Conservation (phyloP, 2,797 vertebrate genomes). For the Eulemur mongoz region DNA sequence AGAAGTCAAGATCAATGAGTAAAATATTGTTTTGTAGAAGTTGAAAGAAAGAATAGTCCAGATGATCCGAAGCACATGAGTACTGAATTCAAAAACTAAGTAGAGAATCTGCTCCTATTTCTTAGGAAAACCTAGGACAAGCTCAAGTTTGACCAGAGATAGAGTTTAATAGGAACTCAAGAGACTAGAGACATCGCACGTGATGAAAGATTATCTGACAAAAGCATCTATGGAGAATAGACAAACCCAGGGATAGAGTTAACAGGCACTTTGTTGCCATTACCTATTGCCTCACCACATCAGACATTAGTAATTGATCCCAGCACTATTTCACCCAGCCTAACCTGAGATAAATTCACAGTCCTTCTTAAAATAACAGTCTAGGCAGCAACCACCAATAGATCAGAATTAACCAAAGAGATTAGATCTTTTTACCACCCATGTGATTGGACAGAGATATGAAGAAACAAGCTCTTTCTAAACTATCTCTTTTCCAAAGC, state of each 20-base stretch:
- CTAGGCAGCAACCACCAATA: not conserved
- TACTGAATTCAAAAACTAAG: not conserved
- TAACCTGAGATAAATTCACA: not conserved
- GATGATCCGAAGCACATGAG: not conserved
- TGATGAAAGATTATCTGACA: not conserved
- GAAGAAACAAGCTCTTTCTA: not conserved
- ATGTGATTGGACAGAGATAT: not conserved
- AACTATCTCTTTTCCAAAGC: not conserved
- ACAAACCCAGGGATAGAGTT: not conserved
- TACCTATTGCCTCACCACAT: not conserved
- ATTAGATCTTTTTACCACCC: not conserved
- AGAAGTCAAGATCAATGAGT: not conserved
- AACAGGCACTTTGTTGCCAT: not conserved
- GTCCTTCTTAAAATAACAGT: not conserved
- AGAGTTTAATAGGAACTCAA: not conserved
- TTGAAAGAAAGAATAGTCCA: not conserved
- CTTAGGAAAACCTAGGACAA: not conserved
- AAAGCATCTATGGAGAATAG: not conserved
- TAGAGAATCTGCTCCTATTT: not conserved
- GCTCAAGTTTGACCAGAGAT: not conserved
- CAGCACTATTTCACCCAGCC: not conserved
- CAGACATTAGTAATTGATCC: not conserved
- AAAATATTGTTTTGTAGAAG: constrained; percentile 21
- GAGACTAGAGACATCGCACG: not conserved
- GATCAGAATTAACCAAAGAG: not conserved